Conservation (phyloP, 2,113 vertebrate species). For the Hippocampus abdominalis region DNA sequence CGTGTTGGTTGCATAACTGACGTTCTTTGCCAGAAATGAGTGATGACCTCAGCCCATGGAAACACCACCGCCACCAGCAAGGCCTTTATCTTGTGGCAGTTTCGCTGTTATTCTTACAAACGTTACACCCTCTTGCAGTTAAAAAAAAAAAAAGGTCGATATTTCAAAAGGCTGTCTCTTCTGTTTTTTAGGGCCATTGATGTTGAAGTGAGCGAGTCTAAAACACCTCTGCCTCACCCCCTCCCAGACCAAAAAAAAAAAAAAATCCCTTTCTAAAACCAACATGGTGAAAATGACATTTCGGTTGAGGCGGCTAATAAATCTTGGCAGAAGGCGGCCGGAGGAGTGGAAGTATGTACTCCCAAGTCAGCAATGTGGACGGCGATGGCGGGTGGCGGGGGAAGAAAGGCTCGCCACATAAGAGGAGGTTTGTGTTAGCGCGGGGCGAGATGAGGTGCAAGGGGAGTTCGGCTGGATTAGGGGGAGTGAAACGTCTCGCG, state of each 20-base stretch:
- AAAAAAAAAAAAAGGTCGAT: constrained; percentile 54
- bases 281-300: constrained; percentile 72
- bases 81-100: constrained; percentile 54
- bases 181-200: constrained; percentile 61
- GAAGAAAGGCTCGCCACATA: constrained; percentile 66
- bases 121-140: constrained; percentile 63
- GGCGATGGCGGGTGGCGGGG: constrained; percentile 24
- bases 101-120: constrained; percentile 66
- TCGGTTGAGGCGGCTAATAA: constrained; percentile 67
- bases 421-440: constrained; percentile 64
- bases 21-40: constrained; percentile 5
- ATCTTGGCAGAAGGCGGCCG: constrained; percentile 61
- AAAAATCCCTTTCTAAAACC: constrained; percentile 51
- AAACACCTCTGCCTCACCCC: constrained; percentile 24
- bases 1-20: constrained; percentile 43
- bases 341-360: constrained; percentile 57
- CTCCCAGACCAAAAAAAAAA: constrained; percentile 23
- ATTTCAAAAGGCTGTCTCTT: constrained; percentile 63
- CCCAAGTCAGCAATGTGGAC: constrained; percentile 58
- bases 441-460: constrained; percentile 53
- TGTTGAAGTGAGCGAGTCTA: constrained; percentile 49
- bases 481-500: constrained; percentile 48
- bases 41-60: constrained; percentile 17
- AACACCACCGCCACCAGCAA: constrained; percentile 52
- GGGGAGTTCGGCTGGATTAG: constrained; percentile 50